phyloP scores from a whole-genome alignment of 2,888 invertebrate species.

The Agriopis marginaria region DNA sequence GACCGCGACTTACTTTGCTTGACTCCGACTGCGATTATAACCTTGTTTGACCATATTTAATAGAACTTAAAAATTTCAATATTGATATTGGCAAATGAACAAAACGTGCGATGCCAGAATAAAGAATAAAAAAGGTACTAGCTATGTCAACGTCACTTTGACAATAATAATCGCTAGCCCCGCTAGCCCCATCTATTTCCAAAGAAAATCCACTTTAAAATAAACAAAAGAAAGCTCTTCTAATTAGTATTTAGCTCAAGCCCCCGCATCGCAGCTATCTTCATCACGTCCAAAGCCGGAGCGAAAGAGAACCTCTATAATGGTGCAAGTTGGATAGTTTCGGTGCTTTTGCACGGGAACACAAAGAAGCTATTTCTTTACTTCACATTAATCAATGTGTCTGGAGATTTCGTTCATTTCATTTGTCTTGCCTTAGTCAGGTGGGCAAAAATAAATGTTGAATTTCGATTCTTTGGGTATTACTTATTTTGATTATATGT shows the following conservation, averaged over 20 bases:
- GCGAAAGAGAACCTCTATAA: slow-evolving; percentile 34
- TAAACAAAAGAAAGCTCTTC: slow-evolving; percentile 17
- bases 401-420: slow-evolving; percentile 12
- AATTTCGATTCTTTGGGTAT: background rate
- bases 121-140: no score
- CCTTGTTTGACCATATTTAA: no score
- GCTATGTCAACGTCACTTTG: background rate
- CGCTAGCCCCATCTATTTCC: background rate
- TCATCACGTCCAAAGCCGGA: slow-evolving; percentile 33
- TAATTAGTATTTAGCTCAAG: slow-evolving; percentile 31
- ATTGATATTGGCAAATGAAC: background rate
- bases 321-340: slow-evolving; percentile 38
- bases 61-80: no score
- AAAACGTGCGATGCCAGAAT: background rate
- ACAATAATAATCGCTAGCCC: background rate
- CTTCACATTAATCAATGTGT: slow-evolving; percentile 46
- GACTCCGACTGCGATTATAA: no score
- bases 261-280: slow-evolving; percentile 33
- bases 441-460: background rate
- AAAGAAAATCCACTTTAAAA: background rate
- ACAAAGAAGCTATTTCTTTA: slow-evolving; percentile 34
- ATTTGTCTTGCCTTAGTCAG: slow-evolving; percentile 18
- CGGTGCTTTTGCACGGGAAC: slow-evolving; percentile 21
- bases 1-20: no score
- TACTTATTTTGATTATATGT: background rate